Percentiles rank a stretch among this genome's conserved stretches.
Evolutionary conservation across 1,140 invertebrate species (phyloP).

Genomic region (Meloidogyne exigua): DNA sequence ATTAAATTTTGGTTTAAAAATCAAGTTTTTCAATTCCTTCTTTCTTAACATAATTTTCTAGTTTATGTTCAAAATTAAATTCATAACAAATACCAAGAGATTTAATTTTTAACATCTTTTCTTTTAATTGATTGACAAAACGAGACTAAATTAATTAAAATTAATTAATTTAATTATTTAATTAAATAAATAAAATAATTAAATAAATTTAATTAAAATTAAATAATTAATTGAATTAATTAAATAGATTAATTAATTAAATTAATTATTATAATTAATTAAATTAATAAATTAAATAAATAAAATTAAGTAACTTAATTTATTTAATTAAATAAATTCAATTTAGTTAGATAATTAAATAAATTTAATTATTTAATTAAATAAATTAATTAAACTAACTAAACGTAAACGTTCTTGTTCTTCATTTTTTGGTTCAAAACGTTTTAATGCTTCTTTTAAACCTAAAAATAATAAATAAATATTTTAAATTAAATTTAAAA

Average conservation of each 20-base stretch:
- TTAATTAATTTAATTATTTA: not conserved
- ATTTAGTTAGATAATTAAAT: not conserved
- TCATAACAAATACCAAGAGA: constrained; percentile 37
- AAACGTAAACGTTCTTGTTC: constrained; percentile 26
- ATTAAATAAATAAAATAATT: not conserved
- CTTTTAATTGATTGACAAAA: constrained; percentile 9
- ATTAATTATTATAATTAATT: constrained; percentile 7
- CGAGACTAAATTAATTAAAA: constrained; percentile 20
- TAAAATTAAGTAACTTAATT: not conserved
- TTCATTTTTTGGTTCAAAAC: constrained; percentile 19
- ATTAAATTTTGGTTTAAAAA: not conserved
- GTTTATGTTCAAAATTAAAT: constrained; percentile 39
- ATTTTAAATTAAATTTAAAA: too few species aligned
- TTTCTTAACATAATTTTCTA: constrained; percentile 6
- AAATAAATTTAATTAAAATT: constrained; percentile 11
- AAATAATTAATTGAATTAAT: constrained; percentile 4
- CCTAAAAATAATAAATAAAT: not conserved
- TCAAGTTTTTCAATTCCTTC: not conserved
- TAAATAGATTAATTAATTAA: not conserved
- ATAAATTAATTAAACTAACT: constrained; percentile 8
- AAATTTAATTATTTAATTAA: constrained; percentile 10
- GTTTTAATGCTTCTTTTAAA: constrained; percentile 10
- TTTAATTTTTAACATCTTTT: constrained; percentile 31
- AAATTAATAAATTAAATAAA: constrained; percentile 15
- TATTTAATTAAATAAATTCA: too few species aligned